Evolutionary conservation across 2,113 vertebrate genomes (phyloP), one percentile per base, ranked within the genome.

Genomic region (Phaethon lepturus): DNA sequence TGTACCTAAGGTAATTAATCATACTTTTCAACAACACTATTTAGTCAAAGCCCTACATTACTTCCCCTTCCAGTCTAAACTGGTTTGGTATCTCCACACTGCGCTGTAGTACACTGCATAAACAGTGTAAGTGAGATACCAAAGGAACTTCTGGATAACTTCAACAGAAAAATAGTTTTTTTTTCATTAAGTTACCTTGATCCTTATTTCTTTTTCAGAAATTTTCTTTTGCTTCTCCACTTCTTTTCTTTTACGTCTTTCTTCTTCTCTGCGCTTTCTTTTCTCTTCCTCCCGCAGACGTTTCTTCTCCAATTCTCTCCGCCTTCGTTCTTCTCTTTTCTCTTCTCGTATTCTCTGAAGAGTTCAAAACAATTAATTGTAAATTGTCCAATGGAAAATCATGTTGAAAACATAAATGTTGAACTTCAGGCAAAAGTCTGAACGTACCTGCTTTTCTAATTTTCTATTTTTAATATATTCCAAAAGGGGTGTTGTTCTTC

Each of bases 401-500:
- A 90, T 3, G 16, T 84, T 38, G 38, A 88, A 85, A 93, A 93
- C 84, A 88, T 93, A 92, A 97, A 93, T 64, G 64, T 75, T 80
- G 56, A 86, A 94, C 86, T 96, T 88, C 88, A 92, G 80, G 91
- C 64, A 89, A 97, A 97, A 96, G 72, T 85, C 81, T 90, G 94
- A 84, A 97, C 98, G 97, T 98, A 99, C 99, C 99, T 99, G 99
- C 98, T 99, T 99, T 97, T 99, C 99, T 95, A 99, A 98, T 98
- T 99, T 99, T 98, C 99, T 99, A 93, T 99, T 99, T 98, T 99
- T 99, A 97, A 99, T 99, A 97, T 99, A 99, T 97, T 99, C 99
- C 98, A 99, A 98, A 94, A 99, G 99, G 11, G 99, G 99, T 63
- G 99, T 99, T 76, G 99, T 99, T 98, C 99, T 98, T 98, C 99